Evolutionary conservation across 2,888 invertebrate species (phyloP).

Genomic region (Eupithecia abbreviata): DNA sequence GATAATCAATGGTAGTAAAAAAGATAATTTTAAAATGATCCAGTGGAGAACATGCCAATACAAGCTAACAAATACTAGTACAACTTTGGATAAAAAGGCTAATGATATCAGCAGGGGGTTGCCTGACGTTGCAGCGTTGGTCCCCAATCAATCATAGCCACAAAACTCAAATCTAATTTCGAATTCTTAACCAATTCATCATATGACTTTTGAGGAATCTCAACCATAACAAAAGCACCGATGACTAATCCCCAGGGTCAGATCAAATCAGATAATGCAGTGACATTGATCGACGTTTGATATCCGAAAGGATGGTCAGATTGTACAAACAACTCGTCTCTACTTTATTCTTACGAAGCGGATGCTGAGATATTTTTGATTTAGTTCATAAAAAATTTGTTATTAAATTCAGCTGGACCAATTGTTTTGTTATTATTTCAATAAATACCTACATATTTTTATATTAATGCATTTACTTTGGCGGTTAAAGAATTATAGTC

Average conservation of each 20-base stretch:
- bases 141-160: constrained; percentile 45
- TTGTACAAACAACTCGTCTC: constrained; percentile 43
- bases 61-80: not conserved
- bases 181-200: constrained; percentile 45
- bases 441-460: not conserved
- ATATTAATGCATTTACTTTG: not conserved
- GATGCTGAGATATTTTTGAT: not conserved
- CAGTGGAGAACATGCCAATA: not conserved
- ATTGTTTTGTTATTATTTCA: not conserved
- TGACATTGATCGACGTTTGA: constrained; percentile 80
- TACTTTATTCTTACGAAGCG: constrained; percentile 18
- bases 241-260: constrained; percentile 71
- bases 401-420: not conserved
- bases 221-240: constrained; percentile 64
- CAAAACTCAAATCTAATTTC: constrained; percentile 33
- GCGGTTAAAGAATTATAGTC: not conserved
- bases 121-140: constrained; percentile 35
- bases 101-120: constrained; percentile 41
- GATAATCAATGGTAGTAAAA: too few species aligned
- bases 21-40: not conserved
- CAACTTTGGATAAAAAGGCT: constrained; percentile 22
- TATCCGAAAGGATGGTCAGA: constrained; percentile 65
- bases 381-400: not conserved
- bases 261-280: constrained; percentile 66
- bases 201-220: constrained; percentile 51